Evolutionary conservation across 35 echinoderm and acorn worm genomes (phyloP).

Genomic region (Apostichopus californicus): DNA sequence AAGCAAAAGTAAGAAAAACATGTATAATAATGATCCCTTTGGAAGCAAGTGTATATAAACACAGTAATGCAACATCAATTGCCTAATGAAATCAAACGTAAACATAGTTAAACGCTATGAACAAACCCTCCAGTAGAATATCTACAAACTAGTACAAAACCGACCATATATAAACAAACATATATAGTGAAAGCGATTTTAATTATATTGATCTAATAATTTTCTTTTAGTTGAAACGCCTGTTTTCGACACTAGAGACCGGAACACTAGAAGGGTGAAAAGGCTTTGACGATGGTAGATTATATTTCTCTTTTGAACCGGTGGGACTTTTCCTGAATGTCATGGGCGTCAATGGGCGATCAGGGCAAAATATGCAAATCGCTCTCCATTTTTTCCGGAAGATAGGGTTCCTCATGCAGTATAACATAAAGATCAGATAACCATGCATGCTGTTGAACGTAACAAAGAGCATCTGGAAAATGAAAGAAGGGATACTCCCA

Average conservation of each 20-base stretch:
- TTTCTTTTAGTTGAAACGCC: not conserved
- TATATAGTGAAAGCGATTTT: too few species aligned
- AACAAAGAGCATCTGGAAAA: conserved; percentile 30
- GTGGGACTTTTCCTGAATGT: not conserved
- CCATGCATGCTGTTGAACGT: conserved; percentile 36
- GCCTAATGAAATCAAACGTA: too few species aligned
- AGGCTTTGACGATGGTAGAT: not conserved
- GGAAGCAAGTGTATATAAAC: too few species aligned
- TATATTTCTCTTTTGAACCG: not conserved
- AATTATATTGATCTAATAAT: too few species aligned
- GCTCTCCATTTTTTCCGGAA: conserved; percentile 37
- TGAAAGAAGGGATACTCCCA: not conserved
- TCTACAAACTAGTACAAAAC: too few species aligned
- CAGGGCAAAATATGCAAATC: conserved; percentile 4
- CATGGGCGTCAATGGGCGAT: not conserved
- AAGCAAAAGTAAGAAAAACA: too few species aligned
- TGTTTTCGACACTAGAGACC: not conserved
- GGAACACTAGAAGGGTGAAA: not conserved
- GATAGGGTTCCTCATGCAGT: conserved; percentile 40
- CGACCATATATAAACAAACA: too few species aligned
- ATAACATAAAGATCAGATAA: conserved; percentile 41
- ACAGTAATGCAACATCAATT: too few species aligned
- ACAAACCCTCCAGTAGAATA: too few species aligned
- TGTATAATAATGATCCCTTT: too few species aligned
- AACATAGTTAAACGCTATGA: too few species aligned